Evolutionary conservation across 1,140 invertebrate genomes (phyloP), one percentile per base, ranked within the genome.

Genomic region (Drosophila eugracilis): DNA sequence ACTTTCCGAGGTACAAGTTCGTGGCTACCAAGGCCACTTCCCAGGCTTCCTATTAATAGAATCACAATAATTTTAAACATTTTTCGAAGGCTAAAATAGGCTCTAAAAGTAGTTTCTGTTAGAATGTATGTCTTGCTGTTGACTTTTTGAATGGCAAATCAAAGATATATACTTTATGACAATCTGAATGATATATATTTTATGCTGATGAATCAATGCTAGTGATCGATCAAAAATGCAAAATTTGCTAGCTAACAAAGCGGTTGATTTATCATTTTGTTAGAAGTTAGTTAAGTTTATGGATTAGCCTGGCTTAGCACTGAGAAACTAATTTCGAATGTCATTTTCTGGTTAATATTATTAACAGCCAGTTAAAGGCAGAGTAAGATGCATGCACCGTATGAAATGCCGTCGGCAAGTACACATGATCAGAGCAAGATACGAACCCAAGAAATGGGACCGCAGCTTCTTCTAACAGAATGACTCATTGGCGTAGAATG

Each of bases 1-100:
- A 5, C 14, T 7, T 17, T 32, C 9, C 0, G 12, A 6, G n/a
- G 1, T 5, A 10, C 2, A 14, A 49, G 3, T 12, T 63, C 30
- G 1, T 45, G 19, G 12, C n/a, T 4, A 2, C 1, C 12, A 4
- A 3, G 5, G 5, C 6, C 66, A 5, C 21, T 3, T 26, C n/a
- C 3, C 9, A 22, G 6, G 4, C 24, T 17, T 5, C 69, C 9
- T 14, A 22, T 5, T 5, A 14, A 36, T 15, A 80, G 0, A 14
- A 69, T 57, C 32, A 73, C 5, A 15, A 65, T 44, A 63, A 73
- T 80, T 65, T 67, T 36, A 12, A 26, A 50, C 70, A 83, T 83
- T 42, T 75, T 54, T 44, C 5, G 24, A 3, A 3, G n/a, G 19
- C 6, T 21, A 7, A n/a, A 9, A 9, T n/a, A 21, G n/a, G 49